Conservation (phyloP, 2,888 invertebrate species). For the Ellobium chinense region DNA sequence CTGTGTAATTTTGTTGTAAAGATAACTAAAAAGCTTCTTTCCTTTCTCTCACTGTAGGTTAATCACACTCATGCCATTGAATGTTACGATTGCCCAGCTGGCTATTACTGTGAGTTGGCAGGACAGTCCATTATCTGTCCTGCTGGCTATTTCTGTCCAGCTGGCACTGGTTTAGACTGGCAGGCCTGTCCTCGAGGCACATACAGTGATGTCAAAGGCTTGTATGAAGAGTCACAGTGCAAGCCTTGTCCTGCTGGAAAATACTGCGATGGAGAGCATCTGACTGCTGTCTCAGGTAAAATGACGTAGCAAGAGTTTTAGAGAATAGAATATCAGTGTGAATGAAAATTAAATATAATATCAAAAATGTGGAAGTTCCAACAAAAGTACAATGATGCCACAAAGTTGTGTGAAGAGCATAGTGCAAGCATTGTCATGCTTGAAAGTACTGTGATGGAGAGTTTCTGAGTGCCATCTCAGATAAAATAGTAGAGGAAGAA, state of each 20-base stretch:
- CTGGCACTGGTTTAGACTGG: constrained; percentile 73
- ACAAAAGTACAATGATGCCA: no score
- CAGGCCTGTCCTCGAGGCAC: constrained; percentile 75
- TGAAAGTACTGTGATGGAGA: no score
- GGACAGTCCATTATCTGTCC: constrained; percentile 72
- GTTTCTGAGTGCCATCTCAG: no score
- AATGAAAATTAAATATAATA: no score
- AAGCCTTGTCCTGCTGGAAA: constrained; percentile 72
- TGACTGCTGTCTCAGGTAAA: constrained; percentile 68
- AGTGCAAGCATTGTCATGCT: no score
- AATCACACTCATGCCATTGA: constrained; percentile 74
- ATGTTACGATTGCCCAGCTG: constrained; percentile 74
- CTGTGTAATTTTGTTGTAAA: no score
- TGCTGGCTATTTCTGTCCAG: constrained; percentile 75
- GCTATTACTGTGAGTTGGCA: constrained; percentile 71
- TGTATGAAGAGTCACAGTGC: constrained; percentile 71
- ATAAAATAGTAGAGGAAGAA: no score
- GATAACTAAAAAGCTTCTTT: no score
- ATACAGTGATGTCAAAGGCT: constrained; percentile 70
- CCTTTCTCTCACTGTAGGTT: constrained; percentile 57
- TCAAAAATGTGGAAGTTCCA: no score
- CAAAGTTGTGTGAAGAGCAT: no score
- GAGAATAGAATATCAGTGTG: no score
- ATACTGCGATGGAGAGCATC: constrained; percentile 74
- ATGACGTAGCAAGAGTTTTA: no score